These are phyloP conservation scores for Cepphus grylle DNA, from an alignment of 2,113 vertebrate species.

Conservation along the genomic window DNA sequence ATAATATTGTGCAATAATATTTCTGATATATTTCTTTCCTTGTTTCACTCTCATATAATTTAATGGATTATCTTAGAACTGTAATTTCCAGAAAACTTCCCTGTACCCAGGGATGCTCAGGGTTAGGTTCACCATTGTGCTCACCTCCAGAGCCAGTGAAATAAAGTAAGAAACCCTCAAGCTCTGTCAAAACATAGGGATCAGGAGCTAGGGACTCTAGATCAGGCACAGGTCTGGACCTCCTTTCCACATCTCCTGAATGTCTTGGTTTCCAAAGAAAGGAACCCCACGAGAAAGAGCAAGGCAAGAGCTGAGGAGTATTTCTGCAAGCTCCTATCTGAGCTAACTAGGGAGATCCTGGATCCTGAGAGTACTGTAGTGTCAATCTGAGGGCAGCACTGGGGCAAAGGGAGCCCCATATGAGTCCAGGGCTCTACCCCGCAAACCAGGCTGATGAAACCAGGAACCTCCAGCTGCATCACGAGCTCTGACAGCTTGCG, in stretches of 20 bases:
- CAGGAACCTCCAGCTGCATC: neutral
- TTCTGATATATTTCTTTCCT: neutral
- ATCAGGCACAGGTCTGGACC: fast-evolving
- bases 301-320: neutral
- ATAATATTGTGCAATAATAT: neutral
- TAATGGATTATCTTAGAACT: neutral
- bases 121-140: neutral
- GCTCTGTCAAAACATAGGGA: neutral
- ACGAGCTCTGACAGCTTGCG: fast-evolving
- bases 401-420: fast-evolving
- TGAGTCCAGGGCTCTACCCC: neutral
- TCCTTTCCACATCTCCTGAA: neutral
- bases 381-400: neutral
- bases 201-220: neutral
- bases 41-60: neutral
- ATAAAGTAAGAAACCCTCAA: neutral
- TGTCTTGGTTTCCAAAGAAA: neutral
- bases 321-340: neutral
- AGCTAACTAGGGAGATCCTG: neutral
- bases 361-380: neutral
- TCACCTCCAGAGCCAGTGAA: fast-evolving
- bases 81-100: neutral
- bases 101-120: neutral
- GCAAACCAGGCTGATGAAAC: neutral
- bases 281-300: neutral